Conservation (phyloP, 2,888 invertebrate species). For the Phymatocera aterrima region DNA sequence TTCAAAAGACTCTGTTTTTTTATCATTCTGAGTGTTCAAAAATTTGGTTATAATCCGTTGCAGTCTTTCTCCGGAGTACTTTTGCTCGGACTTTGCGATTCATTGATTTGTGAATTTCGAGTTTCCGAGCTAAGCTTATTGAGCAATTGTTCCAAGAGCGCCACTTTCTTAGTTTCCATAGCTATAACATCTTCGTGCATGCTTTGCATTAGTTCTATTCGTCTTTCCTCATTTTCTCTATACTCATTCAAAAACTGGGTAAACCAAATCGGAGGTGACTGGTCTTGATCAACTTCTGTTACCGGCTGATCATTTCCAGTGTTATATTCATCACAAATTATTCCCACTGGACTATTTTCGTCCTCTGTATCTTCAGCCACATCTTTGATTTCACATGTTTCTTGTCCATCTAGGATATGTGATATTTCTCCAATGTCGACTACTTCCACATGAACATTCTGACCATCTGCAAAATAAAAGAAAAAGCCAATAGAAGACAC, state of each 20-base stretch:
- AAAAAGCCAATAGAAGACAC: too few species aligned
- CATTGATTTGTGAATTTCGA: not conserved
- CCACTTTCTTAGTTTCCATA: slow-evolving; percentile 33
- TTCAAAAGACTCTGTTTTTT: not conserved
- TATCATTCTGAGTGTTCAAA: not conserved
- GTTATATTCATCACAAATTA: slow-evolving; percentile 15
- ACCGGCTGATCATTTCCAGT: slow-evolving; percentile 39
- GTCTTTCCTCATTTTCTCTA: slow-evolving; percentile 48
- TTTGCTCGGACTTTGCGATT: not conserved
- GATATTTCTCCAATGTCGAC: slow-evolving; percentile 49
- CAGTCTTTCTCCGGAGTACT: slow-evolving; percentile 5
- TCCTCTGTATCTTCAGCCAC: slow-evolving; percentile 2
- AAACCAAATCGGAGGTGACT: slow-evolving; percentile 50
- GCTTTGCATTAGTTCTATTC: slow-evolving; percentile 22
- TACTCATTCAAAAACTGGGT: slow-evolving; percentile 50
- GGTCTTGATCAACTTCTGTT: slow-evolving; percentile 12
- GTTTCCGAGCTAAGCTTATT: slow-evolving; percentile 11
- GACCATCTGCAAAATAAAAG: slow-evolving; percentile 48
- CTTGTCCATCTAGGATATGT: slow-evolving; percentile 44
- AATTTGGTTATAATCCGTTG: not conserved
- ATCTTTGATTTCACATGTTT: slow-evolving; percentile 31
- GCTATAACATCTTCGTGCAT: slow-evolving; percentile 35
- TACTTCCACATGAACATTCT: slow-evolving; percentile 49
- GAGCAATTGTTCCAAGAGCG: slow-evolving; percentile 9
- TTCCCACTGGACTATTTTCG: slow-evolving; percentile 11